Evolutionary conservation across 2,888 invertebrate genomes (phyloP).

Genomic region (Mayetiola destructor): DNA sequence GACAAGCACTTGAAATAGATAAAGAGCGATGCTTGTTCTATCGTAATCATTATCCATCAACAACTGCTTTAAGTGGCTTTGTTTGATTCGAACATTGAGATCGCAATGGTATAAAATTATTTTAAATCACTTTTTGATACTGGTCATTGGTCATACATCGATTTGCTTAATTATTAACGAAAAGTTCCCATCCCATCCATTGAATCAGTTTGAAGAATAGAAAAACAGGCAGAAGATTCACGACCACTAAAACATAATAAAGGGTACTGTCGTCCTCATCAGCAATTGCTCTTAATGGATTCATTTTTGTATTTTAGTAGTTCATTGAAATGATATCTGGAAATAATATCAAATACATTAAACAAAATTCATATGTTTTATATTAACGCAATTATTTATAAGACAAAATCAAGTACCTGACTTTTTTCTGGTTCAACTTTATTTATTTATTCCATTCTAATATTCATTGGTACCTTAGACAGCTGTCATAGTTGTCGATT

Average conservation of each 20-base stretch:
- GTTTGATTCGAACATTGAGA: conserved; percentile 22
- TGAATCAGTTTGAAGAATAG: conserved; percentile 34
- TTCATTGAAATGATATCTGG: no score
- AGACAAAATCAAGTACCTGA: no score
- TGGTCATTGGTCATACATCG: not conserved
- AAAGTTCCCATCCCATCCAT: conserved; percentile 36
- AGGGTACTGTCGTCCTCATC: no score
- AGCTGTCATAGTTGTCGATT: no score
- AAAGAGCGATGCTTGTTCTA: conserved; percentile 43
- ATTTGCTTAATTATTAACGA: conserved; percentile 31
- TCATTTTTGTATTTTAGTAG: no score
- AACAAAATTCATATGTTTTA: no score
- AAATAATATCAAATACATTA: no score
- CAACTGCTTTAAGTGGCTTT: conserved; percentile 42
- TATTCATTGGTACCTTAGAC: no score
- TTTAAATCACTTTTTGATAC: not conserved
- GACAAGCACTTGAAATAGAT: conserved; percentile 48
- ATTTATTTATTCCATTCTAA: no score
- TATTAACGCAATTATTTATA: no score
- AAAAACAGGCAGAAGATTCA: conserved; percentile 34
- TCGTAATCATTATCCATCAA: conserved; percentile 49
- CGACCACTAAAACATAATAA: conserved; percentile 32
- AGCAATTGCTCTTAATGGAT: no score
- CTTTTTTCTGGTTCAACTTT: no score
- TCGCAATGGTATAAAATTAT: not conserved